Evolutionary conservation across 2,888 invertebrate genomes (phyloP), one percentile per base, ranked within the genome.

Genomic region (Ceramica pisi): DNA sequence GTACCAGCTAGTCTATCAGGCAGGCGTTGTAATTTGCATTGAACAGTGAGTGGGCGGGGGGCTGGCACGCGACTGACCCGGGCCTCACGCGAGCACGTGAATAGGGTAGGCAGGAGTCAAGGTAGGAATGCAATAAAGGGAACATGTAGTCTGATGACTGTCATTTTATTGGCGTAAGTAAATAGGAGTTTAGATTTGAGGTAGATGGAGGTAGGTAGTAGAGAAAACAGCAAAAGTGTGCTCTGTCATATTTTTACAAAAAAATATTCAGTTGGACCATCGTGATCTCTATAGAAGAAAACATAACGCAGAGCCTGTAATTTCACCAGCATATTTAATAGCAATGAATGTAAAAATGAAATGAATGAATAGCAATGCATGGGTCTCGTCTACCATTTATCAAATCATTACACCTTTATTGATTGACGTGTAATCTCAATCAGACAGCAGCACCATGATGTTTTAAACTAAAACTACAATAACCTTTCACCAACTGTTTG

Each of bases 21-120:
- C 50, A 26, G n/a, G 60, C 41, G 48, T 51, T 59, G 63, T 64
- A 48, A 78, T 78, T 71, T 77, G 60, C 78, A 78, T 81, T 48
- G 60, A 78, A 78, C 78, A 77, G 62, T 31, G 60, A 53, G 63
- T 53, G 64, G 63, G 82, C 56, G 67, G 71, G 14, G 26, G 6
- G 16, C 0, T 7, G 5, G 19, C 66, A 51, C 66, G 63, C 63
- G 55, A 53, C 2, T n/a, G 48, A 50, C 31, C n/a, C 19, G 8
- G 51, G 26, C 19, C 16, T 26, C 63, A 69, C 57, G 65, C 75
- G 26, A 67, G 23, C 14, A 3, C 23, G 12, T 21, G 26, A n/a
- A 44, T 14, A 8, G 21, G 35, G 41, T 26, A n/a, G 21, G 60
- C 77, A 59, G 81, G 7, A 64, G n/a, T 57, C 23, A 7, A 62